Conservation (phyloP, 2,113 vertebrate species). For the Callospermophilus lateralis region DNA sequence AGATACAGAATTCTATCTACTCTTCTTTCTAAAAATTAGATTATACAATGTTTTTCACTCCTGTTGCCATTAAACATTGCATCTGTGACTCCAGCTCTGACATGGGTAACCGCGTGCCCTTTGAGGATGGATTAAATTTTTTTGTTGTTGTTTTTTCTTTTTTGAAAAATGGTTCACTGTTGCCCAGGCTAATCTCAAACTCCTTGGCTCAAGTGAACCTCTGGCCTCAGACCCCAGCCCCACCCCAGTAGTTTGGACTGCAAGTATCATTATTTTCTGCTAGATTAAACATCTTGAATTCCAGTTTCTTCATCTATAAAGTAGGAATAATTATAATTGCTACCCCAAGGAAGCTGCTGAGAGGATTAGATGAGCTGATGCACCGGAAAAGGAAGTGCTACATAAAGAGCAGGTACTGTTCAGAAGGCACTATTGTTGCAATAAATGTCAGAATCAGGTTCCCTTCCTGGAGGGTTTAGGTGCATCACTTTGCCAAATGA, state of each 20-base stretch:
- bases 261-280: not conserved
- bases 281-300: not conserved
- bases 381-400: not conserved
- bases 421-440: not conserved
- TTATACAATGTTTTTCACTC: too few species aligned
- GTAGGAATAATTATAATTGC: not conserved
- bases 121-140: too few species aligned
- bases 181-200: conserved; percentile 17
- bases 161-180: too few species aligned
- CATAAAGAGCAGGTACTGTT: not conserved
- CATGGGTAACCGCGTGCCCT: too few species aligned
- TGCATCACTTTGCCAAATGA: not conserved
- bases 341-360: not conserved
- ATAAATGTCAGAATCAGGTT: too few species aligned
- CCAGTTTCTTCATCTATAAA: not conserved
- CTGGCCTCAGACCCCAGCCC: not conserved
- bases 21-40: not conserved
- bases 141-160: too few species aligned
- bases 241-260: not conserved
- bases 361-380: not conserved
- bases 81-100: too few species aligned
- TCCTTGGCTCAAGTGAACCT: not conserved
- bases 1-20: not conserved
- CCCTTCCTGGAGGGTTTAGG: not conserved
- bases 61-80: too few species aligned